Base-by-base conservation (phyloP, 2,113 vertebrate genomes). In the Lanius ludovicianus region DNA sequence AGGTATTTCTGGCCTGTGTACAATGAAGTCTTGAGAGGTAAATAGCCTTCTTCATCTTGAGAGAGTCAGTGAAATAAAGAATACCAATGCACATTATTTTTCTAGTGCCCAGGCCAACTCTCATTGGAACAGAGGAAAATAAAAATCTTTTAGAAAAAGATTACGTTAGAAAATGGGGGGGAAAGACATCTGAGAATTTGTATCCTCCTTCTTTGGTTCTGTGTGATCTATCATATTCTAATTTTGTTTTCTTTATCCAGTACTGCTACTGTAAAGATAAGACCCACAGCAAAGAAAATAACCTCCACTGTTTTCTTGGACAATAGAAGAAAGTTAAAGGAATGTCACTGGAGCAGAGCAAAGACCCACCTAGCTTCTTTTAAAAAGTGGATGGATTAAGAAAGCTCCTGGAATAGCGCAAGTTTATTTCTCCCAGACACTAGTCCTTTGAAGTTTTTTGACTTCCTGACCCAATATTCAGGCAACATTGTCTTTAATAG, bases 1-100 rank as follows among this genome's bases (percentile, higher is more conserved):
- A 75, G 42, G 4, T 0, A 2, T 56, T 50, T 49, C 30, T 69
- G 17, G 31, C 37, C 22, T 44, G 13, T 4, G 6, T 0, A 1
- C 15, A 47, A 9, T 10, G 10, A 15, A 59, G 13, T 46, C 20
- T 53, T 18, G 33, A 84, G 20, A 75, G 13, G 8, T 15, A 57
- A 84, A 62, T 15, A 74, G 1, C 3, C 9, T 50, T 25, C 11
- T 70, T 73, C 10, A 15, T 44, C 47, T 44, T 46, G 7, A 31
- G 33, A 70, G 17, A 9, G 13, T 7, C 10, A 62, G 11, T 20
- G 22, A 87, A 89, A 60, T 20, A 39, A 47, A 78, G 6, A 64
- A 28, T 30, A 44, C 9, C 7, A 47, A 25, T 35, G 19, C 8
- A 37, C 3, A 10, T 24, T 27, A 21, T 44, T 89, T 81, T 84